Evolutionary conservation across 2,888 invertebrate species (phyloP), one percentile per base, ranked within the genome.

Genomic region (Ophraella communa): DNA sequence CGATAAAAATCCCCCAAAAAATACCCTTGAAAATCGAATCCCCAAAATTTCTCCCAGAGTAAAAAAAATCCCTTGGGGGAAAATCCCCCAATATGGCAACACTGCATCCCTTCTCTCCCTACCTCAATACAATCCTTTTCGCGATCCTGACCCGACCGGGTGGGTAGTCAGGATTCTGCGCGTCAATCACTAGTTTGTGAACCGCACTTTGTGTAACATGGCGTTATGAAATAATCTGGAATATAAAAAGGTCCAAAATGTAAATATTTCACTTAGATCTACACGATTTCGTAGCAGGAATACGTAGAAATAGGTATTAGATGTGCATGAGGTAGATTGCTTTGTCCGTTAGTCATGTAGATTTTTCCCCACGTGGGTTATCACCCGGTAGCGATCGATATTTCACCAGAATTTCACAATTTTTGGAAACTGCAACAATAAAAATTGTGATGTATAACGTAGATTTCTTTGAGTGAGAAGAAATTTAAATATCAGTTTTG

Each of bases 161-260:
- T 39, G 17, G 14, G 14, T 14, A 39, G 35, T 14, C 4, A 24
- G 21, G 65, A 57, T 65, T 52, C 24, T 61, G 62, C 65, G 65
- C 65, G 30, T 4, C 21, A 3, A 23, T 4, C 17, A 20, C 45
- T n/a, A 52, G 57, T 57, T 60, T 65, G 65, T 65, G 62, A 65
- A 52, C 65, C 47, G 53, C 61, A 62, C 57, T 62, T 61, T 57
- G 55, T 62, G 45, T 33, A 58, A 58, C 53, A 65, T 65, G 65
- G 65, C 65, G 62, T 53, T 65, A 65, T 61, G 47, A 65, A 58
- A 20, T 54, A 47, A 23, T 33, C 33, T 47, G 54, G 58, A 42
- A 47, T 10, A 57, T 42, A 44, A 24, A n/a, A 21, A 30, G 21
- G 30, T 39, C 44, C 44, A 51, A 62, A 56, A 47, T 24, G 61